Base-by-base conservation (phyloP, 2,113 vertebrate genomes). In the Pterocles orientalis region DNA sequence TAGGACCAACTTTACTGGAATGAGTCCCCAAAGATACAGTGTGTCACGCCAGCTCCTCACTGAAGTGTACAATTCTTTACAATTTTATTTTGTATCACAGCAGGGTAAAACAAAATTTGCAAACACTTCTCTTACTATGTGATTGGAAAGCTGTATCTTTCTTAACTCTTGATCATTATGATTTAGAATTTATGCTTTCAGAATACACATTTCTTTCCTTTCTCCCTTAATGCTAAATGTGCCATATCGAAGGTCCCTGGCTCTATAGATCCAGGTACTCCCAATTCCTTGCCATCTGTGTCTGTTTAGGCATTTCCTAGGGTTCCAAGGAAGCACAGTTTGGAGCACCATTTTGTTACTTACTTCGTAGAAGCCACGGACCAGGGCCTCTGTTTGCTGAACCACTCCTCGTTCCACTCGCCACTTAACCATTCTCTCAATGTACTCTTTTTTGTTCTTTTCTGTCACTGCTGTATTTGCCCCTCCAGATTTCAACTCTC, bases 361-460 rank as follows among this genome's bases (percentile, higher is more conserved):
- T 92, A 99, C 99, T 99, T 99, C 99, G 9, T 99, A 99, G 98
- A 99, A 99, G 64, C 99, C 99, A 88, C 99, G 97, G 76, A 99
- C 99, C 88, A 99, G 95, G 0, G 99, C 99, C 92, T 99, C 99
- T 0, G 99, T 99, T 98, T 99, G 99, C 96, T 99, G 99, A 82
- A 99, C 99, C 83, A 99, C 99, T 16, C 99, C 99, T 54, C 99
- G 97, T 97, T 99, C 99, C 95, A 99, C 99, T 95, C 99, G 97
- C 99, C 99, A 99, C 95, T 99, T 99, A 39, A 99, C 99, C 99
- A 99, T 99, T n/a, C 99, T 98, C 97, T 99, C 99, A 0, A 99
- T 99, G 86, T 99, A 99, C 68, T 99, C 99, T 88, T 99, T 99
- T 97, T 99, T 99, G 97, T 99, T 99, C 97, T 99, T 99, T 96